Evolutionary conservation across 2,113 vertebrate species (phyloP).

Genomic region (Pipra filicauda): DNA sequence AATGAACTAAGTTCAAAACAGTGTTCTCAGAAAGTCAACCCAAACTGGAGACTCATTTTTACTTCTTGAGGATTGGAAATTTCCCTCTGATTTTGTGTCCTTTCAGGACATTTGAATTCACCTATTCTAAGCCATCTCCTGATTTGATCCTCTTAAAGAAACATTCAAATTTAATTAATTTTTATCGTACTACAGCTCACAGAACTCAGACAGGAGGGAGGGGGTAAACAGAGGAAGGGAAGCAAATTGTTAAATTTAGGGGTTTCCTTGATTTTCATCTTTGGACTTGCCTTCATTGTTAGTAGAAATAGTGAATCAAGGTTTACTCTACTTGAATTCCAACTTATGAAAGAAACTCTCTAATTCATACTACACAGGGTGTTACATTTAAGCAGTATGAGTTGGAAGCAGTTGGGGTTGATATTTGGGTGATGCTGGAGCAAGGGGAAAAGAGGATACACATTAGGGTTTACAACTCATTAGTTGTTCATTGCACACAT

Average conservation of each 20-base stretch:
- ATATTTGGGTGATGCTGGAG: not conserved
- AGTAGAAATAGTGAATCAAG: not conserved
- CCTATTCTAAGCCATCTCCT: not conserved
- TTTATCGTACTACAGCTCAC: not conserved
- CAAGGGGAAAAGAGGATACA: not conserved
- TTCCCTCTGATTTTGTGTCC: not conserved
- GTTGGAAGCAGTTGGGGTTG: not conserved
- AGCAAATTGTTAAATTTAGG: not conserved
- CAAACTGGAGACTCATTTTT: not conserved
- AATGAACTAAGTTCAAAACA: not conserved
- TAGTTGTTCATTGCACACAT: not conserved
- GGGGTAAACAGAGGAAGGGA: not conserved
- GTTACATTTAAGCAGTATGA: not conserved
- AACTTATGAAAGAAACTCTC: not conserved
- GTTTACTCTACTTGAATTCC: not conserved
- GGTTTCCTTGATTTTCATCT: not conserved
- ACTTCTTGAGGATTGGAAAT: not conserved
- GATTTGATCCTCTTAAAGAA: not conserved
- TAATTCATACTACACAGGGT: not conserved
- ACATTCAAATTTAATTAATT: not conserved
- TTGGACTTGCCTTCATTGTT: not conserved
- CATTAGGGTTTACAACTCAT: not conserved
- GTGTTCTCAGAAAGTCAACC: not conserved
- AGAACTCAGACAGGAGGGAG: not conserved
- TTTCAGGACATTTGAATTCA: not conserved